These are phyloP conservation scores for Ptiloglossa arizonensis DNA, from an alignment of 1,140 invertebrate genomes.

Conservation along the genomic window DNA sequence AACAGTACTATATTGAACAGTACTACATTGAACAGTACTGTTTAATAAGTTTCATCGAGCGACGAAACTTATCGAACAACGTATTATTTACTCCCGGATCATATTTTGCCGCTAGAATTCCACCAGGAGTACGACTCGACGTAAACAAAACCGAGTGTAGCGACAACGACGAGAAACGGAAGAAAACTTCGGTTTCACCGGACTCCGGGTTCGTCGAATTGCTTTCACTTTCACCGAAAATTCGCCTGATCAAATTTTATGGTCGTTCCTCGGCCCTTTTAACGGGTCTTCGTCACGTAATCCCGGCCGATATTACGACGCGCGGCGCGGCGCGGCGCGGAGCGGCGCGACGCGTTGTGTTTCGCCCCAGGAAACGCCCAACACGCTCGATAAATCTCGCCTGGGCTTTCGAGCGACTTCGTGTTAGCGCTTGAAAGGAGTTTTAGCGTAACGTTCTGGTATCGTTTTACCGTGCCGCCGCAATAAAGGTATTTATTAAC, in stretches of 20 bases:
- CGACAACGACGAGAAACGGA: neutral
- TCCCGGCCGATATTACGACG: neutral
- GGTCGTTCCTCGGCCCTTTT: neutral
- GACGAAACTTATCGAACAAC: too few relatives aligned
- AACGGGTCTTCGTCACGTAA: constrained; percentile 27
- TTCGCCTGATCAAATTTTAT: neutral
- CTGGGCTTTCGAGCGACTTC: neutral
- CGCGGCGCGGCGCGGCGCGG: too few relatives aligned
- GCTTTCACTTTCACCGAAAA: constrained; percentile 63
- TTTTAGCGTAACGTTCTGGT: neutral
- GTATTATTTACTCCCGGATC: too few relatives aligned
- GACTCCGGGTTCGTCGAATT: neutral
- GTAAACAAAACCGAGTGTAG: too few relatives aligned
- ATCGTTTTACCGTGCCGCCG: neutral
- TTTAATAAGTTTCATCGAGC: too few relatives aligned
- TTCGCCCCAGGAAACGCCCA: neutral
- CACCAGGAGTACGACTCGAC: too few relatives aligned
- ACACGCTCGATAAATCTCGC: neutral
- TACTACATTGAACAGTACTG: too few relatives aligned
- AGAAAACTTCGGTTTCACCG: constrained; percentile 9
- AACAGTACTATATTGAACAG: too few relatives aligned
- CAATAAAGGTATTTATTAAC: neutral
- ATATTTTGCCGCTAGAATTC: too few relatives aligned
- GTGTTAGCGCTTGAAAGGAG: neutral
- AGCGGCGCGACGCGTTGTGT: too few relatives aligned